Percentiles rank a stretch among this genome's conserved stretches.
Conservation (phyloP, 1,140 invertebrate genomes). For the Drosophila mayri region DNA sequence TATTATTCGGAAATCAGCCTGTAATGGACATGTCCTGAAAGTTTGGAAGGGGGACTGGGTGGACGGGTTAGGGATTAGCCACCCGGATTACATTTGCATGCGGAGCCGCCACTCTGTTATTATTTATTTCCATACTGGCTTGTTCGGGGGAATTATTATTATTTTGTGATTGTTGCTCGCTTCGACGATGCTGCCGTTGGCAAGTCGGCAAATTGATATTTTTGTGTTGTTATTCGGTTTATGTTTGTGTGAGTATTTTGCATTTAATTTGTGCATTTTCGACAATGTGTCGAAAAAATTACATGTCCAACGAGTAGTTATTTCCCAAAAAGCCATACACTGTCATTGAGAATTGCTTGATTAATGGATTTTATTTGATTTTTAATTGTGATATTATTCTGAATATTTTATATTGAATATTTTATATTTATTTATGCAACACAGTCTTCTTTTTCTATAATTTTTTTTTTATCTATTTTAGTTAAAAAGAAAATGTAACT, state of each 20-base stretch:
- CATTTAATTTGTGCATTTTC: conserved; percentile 31
- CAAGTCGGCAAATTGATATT: conserved; percentile 37
- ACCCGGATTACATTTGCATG: conserved; percentile 26
- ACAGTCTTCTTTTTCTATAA: neutral
- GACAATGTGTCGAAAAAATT: conserved; percentile 34
- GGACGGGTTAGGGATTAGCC: conserved; percentile 8
- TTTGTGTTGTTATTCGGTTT: conserved; percentile 21
- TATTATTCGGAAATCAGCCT: conserved; percentile 37
- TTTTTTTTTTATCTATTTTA: neutral
- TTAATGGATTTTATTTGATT: conserved; percentile 2
- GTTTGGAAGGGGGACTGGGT: neutral
- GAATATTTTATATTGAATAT: neutral
- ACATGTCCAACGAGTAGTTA: conserved; percentile 15
- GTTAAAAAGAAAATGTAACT: neutral
- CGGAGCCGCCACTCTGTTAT: conserved; percentile 5
- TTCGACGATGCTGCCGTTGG: conserved; percentile 8
- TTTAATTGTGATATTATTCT: neutral
- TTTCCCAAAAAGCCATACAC: neutral
- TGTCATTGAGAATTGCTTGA: neutral
- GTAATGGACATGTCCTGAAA: conserved; percentile 29
- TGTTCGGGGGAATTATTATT: conserved; percentile 33
- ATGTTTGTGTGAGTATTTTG: conserved; percentile 12
- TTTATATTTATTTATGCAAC: neutral
- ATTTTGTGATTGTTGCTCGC: conserved; percentile 33
- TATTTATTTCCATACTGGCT: conserved; percentile 17